A percentile compares a stretch with the other conserved stretches of the same genome.
phyloP scores from a whole-genome alignment of 2,797 vertebrate genomes.

The Clarias fuscus region DNA sequence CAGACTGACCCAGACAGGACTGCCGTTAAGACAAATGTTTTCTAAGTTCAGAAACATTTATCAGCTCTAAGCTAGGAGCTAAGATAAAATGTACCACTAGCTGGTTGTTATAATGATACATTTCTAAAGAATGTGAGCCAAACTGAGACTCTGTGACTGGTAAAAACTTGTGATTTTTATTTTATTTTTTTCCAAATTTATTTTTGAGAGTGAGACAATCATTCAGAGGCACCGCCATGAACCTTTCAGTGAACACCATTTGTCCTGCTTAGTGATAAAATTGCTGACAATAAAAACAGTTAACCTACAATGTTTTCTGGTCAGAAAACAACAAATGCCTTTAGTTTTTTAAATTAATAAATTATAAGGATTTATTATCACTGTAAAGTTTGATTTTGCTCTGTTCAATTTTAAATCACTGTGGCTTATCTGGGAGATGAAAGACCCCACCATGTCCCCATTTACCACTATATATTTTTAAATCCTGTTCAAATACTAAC shows the following conservation, averaged over 20 bases:
- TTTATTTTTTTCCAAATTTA: no score
- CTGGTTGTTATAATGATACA: constrained; percentile 5
- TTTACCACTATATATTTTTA: background rate
- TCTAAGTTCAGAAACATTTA: background rate
- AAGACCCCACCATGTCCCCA: background rate
- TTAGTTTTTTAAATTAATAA: background rate
- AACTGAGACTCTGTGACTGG: background rate
- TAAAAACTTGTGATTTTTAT: background rate
- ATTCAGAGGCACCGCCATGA: background rate
- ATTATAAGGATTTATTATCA: background rate
- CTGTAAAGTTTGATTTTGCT: background rate
- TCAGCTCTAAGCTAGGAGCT: background rate
- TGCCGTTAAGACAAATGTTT: background rate
- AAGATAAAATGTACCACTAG: background rate
- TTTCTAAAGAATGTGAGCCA: background rate
- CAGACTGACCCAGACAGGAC: background rate
- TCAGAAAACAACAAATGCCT: background rate
- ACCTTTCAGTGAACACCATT: background rate
- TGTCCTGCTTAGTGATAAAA: background rate
- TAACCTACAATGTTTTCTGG: background rate
- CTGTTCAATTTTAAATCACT: background rate
- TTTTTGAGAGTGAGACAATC: background rate
- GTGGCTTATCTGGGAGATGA: background rate
- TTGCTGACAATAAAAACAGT: background rate
- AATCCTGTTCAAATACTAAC: background rate